Evolutionary conservation across 2,113 vertebrate species (phyloP).

Genomic region (Tetrax tetrax): DNA sequence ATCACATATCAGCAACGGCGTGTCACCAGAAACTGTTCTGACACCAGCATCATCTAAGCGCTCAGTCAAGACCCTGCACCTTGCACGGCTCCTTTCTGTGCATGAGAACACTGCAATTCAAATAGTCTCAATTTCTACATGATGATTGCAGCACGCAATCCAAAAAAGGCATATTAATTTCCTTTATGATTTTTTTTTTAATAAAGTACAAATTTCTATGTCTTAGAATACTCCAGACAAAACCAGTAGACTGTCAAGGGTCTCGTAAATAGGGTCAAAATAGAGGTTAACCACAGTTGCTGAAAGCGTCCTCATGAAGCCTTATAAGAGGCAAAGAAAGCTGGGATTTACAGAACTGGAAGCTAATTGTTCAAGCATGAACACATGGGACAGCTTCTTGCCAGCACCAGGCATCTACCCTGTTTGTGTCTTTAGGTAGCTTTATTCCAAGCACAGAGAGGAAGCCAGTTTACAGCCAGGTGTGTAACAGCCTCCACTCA

Average conservation of each 20-base stretch:
- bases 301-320: background rate
- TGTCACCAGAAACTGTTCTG: constrained; percentile 34
- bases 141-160: background rate
- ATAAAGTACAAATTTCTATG: background rate
- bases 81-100: background rate
- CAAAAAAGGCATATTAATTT: background rate
- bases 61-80: background rate
- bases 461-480: background rate
- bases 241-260: background rate
- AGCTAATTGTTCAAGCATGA: constrained; percentile 9
- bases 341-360: background rate
- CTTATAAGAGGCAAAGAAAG: background rate
- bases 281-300: background rate
- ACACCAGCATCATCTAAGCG: background rate
- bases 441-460: background rate
- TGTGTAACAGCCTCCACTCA: background rate
- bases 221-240: background rate
- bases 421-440: constrained; percentile 13
- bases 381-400: constrained; percentile 13
- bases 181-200: background rate
- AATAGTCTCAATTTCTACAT: background rate
- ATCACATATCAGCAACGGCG: background rate
- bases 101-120: background rate
- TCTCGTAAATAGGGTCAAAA: background rate
- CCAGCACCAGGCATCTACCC: background rate